phyloP scores from a whole-genome alignment of 2,113 vertebrate species.

The Periophthalmodon schlosseri region DNA sequence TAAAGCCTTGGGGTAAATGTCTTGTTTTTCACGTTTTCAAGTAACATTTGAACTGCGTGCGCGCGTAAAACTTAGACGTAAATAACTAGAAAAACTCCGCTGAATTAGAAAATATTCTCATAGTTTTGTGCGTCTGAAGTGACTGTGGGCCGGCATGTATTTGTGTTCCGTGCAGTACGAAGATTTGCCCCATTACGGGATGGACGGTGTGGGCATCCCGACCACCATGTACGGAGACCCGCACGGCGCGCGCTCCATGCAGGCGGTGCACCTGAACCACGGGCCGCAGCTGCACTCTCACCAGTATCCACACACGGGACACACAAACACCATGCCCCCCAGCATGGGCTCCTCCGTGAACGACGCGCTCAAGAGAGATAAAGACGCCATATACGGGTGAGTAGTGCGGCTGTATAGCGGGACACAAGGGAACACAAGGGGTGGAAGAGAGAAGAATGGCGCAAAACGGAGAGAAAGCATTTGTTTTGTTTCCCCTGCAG shows the following conservation, averaged over 20 bases:
- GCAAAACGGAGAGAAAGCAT: conserved; percentile 1
- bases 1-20: background rate
- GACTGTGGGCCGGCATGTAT: conserved; percentile 53
- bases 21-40: background rate
- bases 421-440: conserved; percentile 2
- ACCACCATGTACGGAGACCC: conserved; percentile 98
- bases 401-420: conserved; percentile 61
- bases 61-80: background rate
- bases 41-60: background rate
- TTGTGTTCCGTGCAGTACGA: conserved; percentile 90
- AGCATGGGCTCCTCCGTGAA: conserved; percentile 98
- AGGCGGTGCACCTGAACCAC: conserved; percentile 97
- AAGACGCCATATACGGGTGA: conserved; percentile 99
- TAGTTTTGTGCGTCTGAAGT: conserved; percentile 10
- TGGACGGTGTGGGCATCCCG: conserved; percentile 98
- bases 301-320: conserved; percentile 96
- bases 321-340: conserved; percentile 95
- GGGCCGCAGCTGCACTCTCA: conserved; percentile 96
- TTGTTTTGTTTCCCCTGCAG: conserved; percentile 7
- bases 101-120: background rate
- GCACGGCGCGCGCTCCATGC: conserved; percentile 95
- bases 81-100: background rate
- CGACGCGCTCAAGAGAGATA: conserved; percentile 99
- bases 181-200: conserved; percentile 98
- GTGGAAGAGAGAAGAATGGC: background rate